Evolutionary conservation across 2,797 vertebrate genomes (phyloP), one percentile per base, ranked within the genome.

Genomic region (Sebastes oblongus): DNA sequence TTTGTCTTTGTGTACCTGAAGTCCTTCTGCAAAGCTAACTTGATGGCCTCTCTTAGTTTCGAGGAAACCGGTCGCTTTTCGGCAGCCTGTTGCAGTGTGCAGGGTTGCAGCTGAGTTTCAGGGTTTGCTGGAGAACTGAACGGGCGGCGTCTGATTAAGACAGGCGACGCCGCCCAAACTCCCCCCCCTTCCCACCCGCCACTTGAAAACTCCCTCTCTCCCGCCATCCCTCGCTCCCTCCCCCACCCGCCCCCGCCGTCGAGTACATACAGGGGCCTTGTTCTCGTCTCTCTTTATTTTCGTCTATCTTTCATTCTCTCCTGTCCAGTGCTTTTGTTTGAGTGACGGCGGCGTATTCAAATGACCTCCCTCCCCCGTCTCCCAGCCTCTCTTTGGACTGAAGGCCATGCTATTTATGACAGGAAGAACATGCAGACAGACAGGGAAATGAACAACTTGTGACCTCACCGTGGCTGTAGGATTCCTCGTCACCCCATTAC

Each of bases 341-440:
- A 92, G 84, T 70, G 89, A 89, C 50, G 59, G 87, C 84, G 81
- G 84, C 82, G 89, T 84, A 90, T 95, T 92, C 73, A 88, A 87
- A 91, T 62, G 56, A 22, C 25, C 75, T 18, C 64, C 69, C 74
- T 34, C 62, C 29, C 83, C 75, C 34, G 8, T 42, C 54, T 52
- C 71, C 54, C 39, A 16, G 60, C 55, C 29, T 30, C 73, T 59
- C 55, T 80, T 79, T 75, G 80, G 88, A 87, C 88, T 89, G 91
- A 91, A 94, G 94, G 93, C 91, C 88, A 66, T 50, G 61, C 80
- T 91, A 90, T 93, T 95, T 94, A 91, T 94, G 89, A 91, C 90
- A 62, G 75, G 66, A 85, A 78, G 67, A 86, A 79, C 83, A 82
- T 68, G 83, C 55, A 76, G 77, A 77, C 80, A 55, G 75, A 73